Conservation (phyloP, 2,113 vertebrate species). For the Megaptera novaeangliae region DNA sequence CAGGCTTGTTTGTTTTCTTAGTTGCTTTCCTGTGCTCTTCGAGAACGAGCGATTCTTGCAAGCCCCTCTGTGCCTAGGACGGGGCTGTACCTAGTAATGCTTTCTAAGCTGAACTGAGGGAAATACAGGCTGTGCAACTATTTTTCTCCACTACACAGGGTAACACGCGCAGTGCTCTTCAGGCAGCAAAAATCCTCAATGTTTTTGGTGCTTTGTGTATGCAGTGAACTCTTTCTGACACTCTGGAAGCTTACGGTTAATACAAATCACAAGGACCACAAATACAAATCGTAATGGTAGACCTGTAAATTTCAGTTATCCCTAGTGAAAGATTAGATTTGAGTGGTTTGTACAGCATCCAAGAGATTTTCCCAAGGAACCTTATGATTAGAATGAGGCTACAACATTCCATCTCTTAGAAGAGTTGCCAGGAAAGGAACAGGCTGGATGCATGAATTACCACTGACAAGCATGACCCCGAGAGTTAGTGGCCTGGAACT, state of each 20-base stretch:
- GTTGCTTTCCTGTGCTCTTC: not conserved
- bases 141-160: not conserved
- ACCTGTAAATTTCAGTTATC: not conserved
- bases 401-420: not conserved
- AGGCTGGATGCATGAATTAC: not conserved
- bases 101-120: not conserved
- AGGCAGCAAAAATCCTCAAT: not conserved
- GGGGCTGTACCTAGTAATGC: not conserved
- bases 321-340: slow-evolving; percentile 20
- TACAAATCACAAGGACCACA: slow-evolving; percentile 18
- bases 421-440: slow-evolving; percentile 43
- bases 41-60: not conserved
- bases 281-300: not conserved
- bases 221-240: not conserved
- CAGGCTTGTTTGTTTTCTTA: not conserved
- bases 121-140: too few relatives aligned
- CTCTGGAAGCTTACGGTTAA: not conserved
- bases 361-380: slow-evolving; percentile 38
- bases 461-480: not conserved
- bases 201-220: not conserved
- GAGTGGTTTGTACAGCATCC: slow-evolving; percentile 1
- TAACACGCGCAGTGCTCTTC: fast-evolving
- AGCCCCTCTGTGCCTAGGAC: not conserved
- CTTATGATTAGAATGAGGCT: not conserved
- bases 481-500: not conserved